Base-by-base conservation (phyloP, 2,797 vertebrate genomes). In the Melanotaenia boesemani region DNA sequence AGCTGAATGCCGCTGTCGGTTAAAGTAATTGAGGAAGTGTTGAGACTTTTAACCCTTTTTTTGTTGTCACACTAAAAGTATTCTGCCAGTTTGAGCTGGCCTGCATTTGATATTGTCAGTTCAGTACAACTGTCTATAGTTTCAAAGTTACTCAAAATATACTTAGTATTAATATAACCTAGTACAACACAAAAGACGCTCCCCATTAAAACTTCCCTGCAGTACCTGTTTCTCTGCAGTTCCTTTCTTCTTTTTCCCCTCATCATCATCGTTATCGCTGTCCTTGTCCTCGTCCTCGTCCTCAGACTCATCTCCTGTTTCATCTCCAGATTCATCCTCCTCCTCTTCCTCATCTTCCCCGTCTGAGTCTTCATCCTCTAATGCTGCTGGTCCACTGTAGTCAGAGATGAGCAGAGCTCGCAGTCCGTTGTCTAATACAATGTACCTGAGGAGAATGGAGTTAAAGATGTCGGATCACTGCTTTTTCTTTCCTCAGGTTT, bases 401-500 rank as follows among this genome's bases (percentile, higher is more conserved):
- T 99, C 97, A 44, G 97, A 98, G 93, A 99, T 97, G 81, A 99
- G 95, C 81, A 99, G 95, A 79, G 95, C 96, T 86, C 88, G 91
- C 76, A 99, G 95, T 54, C 96, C 97, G 64, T 98, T 98, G 65
- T 94, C 95, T 75, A 99, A 91, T 80, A 93, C 94, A 68, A 99
- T 95, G 85, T 95, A 97, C 83, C 98, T 99, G 88, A 34, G 26
- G 36, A 52, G 52, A 57, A 63, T 7, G 13, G 62, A 46, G 78
- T 73, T 63, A 65, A 63, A 76, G 2, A 41, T 41, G 64, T 70
- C 28, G 44, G 26, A 37, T 59, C 55, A 58, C 50, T 26, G 30
- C 52, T 50, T 71, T 76, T 32, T 36, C 44, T 56, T 63, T 69
- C 56, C 39, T 34, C 39, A 41, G 58, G 52, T 63, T 64, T 36